These are phyloP conservation scores for Gnatocerus cornutus DNA, from an alignment of 2,888 invertebrate species.

Conservation along the genomic window DNA sequence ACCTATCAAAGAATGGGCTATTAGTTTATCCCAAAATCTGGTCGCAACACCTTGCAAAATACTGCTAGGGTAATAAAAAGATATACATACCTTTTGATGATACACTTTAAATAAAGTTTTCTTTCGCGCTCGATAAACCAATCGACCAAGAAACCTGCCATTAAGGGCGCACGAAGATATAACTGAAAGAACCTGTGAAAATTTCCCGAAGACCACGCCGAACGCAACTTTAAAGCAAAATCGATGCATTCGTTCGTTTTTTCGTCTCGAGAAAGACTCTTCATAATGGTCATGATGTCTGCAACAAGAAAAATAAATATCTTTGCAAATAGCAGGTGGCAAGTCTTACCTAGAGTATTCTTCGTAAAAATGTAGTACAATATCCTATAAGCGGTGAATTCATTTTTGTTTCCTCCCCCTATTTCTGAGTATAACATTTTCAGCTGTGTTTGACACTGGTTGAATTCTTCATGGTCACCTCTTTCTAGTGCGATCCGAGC, in stretches of 20 bases:
- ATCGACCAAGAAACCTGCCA: conserved; percentile 97
- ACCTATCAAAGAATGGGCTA: background rate
- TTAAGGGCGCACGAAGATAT: conserved; percentile 91
- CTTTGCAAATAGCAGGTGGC: too few species aligned
- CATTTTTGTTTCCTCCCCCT: conserved; percentile 83
- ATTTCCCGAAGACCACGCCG: conserved; percentile 95
- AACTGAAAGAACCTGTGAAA: conserved; percentile 94
- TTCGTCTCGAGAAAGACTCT: conserved; percentile 84
- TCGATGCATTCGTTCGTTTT: conserved; percentile 87
- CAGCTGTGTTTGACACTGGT: conserved; percentile 99
- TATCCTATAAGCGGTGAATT: conserved; percentile 97
- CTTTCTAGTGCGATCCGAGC: conserved; percentile 98
- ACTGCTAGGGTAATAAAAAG: conserved; percentile 20
- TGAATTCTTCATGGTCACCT: conserved; percentile 99
- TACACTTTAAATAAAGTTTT: conserved; percentile 90
- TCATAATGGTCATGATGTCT: conserved; percentile 95
- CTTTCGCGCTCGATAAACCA: conserved; percentile 98
- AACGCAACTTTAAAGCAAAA: conserved; percentile 90
- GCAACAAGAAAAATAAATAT: conserved; percentile 64
- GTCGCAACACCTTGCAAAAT: conserved; percentile 21
- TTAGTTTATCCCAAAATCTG: conserved; percentile 23
- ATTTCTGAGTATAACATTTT: conserved; percentile 93
- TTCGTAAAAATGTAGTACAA: conserved; percentile 99
- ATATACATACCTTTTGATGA: conserved; percentile 96
- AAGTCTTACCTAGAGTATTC: conserved; percentile 89